Evolutionary conservation across 1,140 invertebrate genomes (phyloP).

Genomic region (Archivesica marissinica): DNA sequence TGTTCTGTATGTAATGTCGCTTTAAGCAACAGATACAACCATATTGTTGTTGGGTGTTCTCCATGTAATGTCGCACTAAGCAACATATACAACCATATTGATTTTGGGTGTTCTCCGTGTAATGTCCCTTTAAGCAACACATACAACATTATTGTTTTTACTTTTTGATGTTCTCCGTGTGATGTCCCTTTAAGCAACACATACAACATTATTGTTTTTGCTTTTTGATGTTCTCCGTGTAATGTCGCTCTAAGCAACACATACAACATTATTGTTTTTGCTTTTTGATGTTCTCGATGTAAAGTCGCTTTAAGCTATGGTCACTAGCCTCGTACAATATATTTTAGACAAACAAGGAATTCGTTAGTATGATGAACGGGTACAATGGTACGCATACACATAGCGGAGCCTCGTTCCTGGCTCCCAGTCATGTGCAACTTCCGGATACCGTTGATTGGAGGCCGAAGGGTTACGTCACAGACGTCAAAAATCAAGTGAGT

Average conservation of each 20-base stretch:
- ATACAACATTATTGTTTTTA: too few relatives aligned
- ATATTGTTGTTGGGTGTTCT: too few relatives aligned
- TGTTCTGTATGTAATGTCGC: too few relatives aligned
- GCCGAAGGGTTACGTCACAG: conserved; percentile 75
- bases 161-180: too few relatives aligned
- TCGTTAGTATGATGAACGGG: conserved; percentile 70
- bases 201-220: background rate
- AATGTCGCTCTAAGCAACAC: background rate
- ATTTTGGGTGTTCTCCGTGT: too few relatives aligned
- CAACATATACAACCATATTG: too few relatives aligned
- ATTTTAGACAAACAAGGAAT: conserved; percentile 72
- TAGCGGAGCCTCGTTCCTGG: conserved; percentile 27
- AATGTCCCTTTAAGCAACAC: too few relatives aligned
- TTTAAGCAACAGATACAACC: too few relatives aligned
- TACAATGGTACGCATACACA: conserved; percentile 28
- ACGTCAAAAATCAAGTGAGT: conserved; percentile 75
- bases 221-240: background rate
- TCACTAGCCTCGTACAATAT: background rate
- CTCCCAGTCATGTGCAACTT: conserved; percentile 52
- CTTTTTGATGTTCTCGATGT: background rate
- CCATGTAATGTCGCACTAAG: too few relatives aligned
- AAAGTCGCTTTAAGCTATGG: background rate
- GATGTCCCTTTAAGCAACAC: background rate
- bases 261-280: background rate
- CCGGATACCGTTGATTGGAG: conserved; percentile 76